These are phyloP conservation scores for Pachymerium ferrugineum DNA, from an alignment of 2,888 invertebrate genomes.

Conservation along the genomic window DNA sequence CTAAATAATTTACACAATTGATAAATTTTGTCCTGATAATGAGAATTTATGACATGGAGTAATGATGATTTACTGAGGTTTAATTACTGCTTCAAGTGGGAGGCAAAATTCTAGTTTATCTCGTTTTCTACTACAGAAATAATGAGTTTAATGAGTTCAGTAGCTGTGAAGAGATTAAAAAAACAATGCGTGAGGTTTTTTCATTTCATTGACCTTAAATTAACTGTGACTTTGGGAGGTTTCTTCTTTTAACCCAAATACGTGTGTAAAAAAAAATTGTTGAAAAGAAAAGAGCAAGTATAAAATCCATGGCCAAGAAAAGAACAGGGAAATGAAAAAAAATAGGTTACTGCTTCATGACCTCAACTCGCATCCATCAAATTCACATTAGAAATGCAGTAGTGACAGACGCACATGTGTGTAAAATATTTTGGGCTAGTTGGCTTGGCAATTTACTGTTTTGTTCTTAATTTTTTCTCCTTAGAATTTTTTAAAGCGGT, in stretches of 20 bases:
- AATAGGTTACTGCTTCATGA: background rate
- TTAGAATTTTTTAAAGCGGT: no score
- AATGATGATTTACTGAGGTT: slow-evolving; percentile 13
- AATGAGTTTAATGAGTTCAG: slow-evolving; percentile 8
- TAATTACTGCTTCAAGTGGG: slow-evolving; percentile 7
- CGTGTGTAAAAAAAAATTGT: background rate
- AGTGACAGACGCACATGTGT: background rate
- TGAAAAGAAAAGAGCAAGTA: background rate
- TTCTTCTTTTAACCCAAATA: background rate
- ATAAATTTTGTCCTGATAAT: slow-evolving; percentile 3
- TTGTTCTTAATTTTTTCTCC: no score
- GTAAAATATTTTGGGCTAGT: no score
- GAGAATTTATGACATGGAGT: slow-evolving; percentile 8
- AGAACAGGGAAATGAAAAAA: background rate
- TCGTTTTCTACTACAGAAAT: background rate
- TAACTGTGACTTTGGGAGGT: background rate
- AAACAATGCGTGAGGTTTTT: background rate
- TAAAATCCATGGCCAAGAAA: background rate
- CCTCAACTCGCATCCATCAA: background rate
- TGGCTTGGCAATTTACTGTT: no score
- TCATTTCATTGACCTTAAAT: slow-evolving; percentile 9
- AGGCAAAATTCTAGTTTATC: background rate
- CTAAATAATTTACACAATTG: background rate
- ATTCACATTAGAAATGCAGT: background rate
- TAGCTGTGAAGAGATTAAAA: background rate